Evolutionary conservation across 2,888 invertebrate genomes (phyloP), one percentile per base, ranked within the genome.

Genomic region (Gisinianus flammeolus): DNA sequence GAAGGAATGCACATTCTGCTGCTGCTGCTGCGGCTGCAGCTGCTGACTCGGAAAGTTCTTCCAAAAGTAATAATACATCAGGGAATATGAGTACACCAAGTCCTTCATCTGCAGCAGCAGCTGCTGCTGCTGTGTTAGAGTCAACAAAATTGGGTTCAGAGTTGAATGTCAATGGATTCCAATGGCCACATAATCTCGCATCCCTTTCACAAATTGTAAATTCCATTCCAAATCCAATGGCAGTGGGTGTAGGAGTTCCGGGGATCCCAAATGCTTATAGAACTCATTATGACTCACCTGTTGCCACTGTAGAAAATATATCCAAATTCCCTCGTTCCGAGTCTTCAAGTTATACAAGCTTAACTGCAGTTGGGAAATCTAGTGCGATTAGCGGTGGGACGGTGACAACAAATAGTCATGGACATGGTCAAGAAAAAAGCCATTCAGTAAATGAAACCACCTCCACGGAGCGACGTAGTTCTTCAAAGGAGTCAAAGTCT

Each of bases 171-270:
- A 82, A 82, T 62, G 83, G 83, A 2, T 81, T 83, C 31, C 80
- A 81, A 52, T 82, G 82, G 76, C 83, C 84, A 79, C 83, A 83
- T 10, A 84, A 84, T 64, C 69, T 85, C 28, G 85, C 84, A 0
- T 82, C 82, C 4, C 68, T 85, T 24, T 81, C 84, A 0, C 85
- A 85, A 76, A 85, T 85, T 33, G 85, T 85, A 12, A 85, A 85
- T 69, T 83, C 81, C 64, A 83, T 85, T 66, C 85, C 85, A n/a
- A 82, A 81, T 69, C 80, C 83, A 0, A 81, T 83, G 81, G 72
- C 28, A 22, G 44, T 44, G 77, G 77, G 73, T 12, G 66, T 71
- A 8, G 74, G 64, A 26, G 28, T 54, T n/a, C 71, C 70, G 62
- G 80, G 77, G 16, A 78, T 81, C 67, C 76, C 81, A 16, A 75